Evolutionary conservation across 2,888 invertebrate genomes (phyloP).

Genomic region (Leptopilina drosophilae): DNA sequence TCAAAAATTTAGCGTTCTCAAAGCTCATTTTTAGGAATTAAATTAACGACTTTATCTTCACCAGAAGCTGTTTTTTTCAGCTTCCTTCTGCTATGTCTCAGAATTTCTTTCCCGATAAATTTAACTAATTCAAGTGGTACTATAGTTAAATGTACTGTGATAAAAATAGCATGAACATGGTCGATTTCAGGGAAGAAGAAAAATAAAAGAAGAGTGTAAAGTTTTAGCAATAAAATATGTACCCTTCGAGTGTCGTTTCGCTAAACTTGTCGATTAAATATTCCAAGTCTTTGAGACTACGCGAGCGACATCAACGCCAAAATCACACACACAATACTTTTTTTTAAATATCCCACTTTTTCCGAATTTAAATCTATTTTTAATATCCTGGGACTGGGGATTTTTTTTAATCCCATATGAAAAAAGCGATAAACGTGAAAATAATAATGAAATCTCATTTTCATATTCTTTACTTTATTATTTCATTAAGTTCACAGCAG

Average conservation of each 20-base stretch:
- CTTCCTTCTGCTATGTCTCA: conserved; percentile 63
- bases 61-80: conserved; percentile 65
- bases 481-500: background rate
- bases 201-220: background rate
- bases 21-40: too few relatives aligned
- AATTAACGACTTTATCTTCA: conserved; percentile 50
- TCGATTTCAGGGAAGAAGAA: background rate
- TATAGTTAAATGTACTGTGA: conserved; percentile 20
- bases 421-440: too few relatives aligned
- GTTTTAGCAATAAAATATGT: conserved; percentile 15
- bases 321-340: background rate
- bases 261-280: conserved; percentile 18
- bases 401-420: background rate
- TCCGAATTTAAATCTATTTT: background rate
- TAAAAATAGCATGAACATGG: conserved; percentile 31
- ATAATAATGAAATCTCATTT: background rate
- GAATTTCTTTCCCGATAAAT: conserved; percentile 66
- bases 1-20: too few relatives aligned
- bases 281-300: background rate
- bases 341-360: background rate
- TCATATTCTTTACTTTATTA: background rate
- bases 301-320: conserved; percentile 6
- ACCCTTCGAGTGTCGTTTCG: conserved; percentile 27
- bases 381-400: background rate
- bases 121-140: conserved; percentile 66